Evolutionary conservation across 1,140 invertebrate species (phyloP), one percentile per base, ranked within the genome.

Genomic region (Parasteatoda tepidariorum): DNA sequence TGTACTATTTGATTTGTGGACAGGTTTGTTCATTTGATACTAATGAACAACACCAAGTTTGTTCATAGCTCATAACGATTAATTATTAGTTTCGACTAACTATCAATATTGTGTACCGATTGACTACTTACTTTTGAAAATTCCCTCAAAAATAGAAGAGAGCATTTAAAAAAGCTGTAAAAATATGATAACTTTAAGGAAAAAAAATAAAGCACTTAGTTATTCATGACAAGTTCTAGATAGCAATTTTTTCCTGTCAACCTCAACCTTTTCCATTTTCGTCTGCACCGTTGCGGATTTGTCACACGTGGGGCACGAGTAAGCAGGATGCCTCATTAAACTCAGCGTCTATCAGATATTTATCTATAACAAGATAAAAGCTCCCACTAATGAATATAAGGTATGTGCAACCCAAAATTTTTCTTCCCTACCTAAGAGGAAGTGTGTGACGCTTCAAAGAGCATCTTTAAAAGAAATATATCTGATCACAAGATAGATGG

Each of bases 321-420:
- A 18, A 1, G 38, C 38, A 48, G 38, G 38, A n/a, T 67, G 33
- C 64, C 5, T 41, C 64, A 67, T 67, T 67, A 38, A 31, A 7
- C 64, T 18, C 64, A 7, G 22, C 24, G 41, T 38, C 64, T 26
- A 24, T 38, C 11, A 13, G 64, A 67, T 33, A 67, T 26, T 67
- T 38, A 24, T 13, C 33, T 18, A 1, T 67, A 33, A 67, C 22
- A 34, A 67, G 64, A 67, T 67, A 67, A 67, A 67, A 67, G 34
- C 7, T 9, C 33, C 22, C 41, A 33, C 33, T 67, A 67, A 66
- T 66, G 62, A 66, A 66, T 34, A 38, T 31, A 67, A 67, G 31
- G 64, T 67, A 67, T 41, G 64, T 22, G 64, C 15, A 41, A 15
- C 64, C 30, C 13, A 18, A 48, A 48, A 48, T 48, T 4, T 48